Conservation (phyloP, 2,888 invertebrate genomes). For the Esperia sulphurella region DNA sequence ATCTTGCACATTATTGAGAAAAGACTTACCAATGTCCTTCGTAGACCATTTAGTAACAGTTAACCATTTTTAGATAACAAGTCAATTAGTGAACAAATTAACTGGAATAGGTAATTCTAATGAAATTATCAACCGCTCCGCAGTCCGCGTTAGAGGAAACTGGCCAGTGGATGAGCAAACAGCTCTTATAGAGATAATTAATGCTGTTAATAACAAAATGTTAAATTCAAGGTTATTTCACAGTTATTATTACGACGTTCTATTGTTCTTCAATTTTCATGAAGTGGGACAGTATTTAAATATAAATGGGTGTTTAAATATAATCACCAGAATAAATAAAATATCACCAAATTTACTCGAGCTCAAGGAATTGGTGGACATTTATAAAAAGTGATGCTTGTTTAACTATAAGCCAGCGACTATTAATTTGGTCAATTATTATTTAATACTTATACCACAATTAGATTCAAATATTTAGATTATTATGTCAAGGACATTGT, state of each 20-base stretch:
- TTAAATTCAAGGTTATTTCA: constrained; percentile 47
- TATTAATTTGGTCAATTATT: no score
- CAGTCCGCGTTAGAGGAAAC: constrained; percentile 32
- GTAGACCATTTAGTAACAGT: constrained; percentile 4
- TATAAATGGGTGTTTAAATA: background rate
- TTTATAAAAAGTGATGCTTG: no score
- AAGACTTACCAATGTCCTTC: constrained; percentile 16
- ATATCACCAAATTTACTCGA: no score
- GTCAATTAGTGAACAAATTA: background rate
- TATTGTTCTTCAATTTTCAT: constrained; percentile 20
- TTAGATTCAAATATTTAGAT: no score
- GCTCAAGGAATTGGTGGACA: no score
- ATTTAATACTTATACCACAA: no score
- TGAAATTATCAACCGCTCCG: constrained; percentile 17
- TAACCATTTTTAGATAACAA: background rate
- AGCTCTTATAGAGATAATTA: constrained; percentile 23
- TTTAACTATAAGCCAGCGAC: no score
- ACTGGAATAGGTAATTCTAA: constrained; percentile 1
- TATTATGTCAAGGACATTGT: no score
- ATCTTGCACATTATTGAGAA: constrained; percentile 16
- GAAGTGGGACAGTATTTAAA: background rate
- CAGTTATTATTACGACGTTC: constrained; percentile 28
- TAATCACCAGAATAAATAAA: no score
- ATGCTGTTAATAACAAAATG: constrained; percentile 38
- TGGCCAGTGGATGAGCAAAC: constrained; percentile 30